Base-by-base conservation (phyloP, 2,113 vertebrate species). In the Pycnonotus jocosus region DNA sequence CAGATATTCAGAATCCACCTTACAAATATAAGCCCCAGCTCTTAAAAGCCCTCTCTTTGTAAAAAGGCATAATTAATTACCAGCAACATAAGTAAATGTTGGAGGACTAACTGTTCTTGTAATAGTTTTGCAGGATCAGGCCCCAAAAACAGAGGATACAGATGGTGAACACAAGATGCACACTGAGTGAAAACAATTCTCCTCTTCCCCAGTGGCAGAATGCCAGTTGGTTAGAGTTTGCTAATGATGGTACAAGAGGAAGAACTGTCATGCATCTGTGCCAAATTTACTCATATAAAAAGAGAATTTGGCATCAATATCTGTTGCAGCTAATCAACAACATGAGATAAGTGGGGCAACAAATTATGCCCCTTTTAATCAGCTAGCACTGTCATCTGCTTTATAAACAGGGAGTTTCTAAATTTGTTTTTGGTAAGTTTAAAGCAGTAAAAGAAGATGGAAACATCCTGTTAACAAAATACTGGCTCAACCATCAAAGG, bases 301-400 rank as follows among this genome's bases (percentile, higher is more conserved):
- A 85, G 84, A 70, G 92, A 95, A 92, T 56, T 82, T 76, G 82
- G 76, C 83, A 87, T 91, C 78, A 77, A 38, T 24, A 44, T 81
- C 94, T 93, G 56, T 66, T 78, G 60, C 40, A 82, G 54, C 48
- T 87, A 82, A 95, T 95, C 79, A 95, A 92, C 92, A 90, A 73
- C 86, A 88, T 62, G 45, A 90, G 83, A 40, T 38, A 78, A 88
- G 61, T 85, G 72, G 70, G 45, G 62, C 69, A 90, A 68, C 92
- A 96, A 56, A 90, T 92, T 85, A 81, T 86, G 65, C 54, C 82
- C 80, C 53, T 94, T 83, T 90, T 92, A 93, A 91, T 94, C 83
- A 95, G 27, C 68, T 50, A 81, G 57, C 58, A 73, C 74, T 83
- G 48, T 76, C 74, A 89, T 65, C 64, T 81, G 33, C 80, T 92